Evolutionary conservation across 2,113 vertebrate species (phyloP).

Genomic region (Tauraco erythrolophus): DNA sequence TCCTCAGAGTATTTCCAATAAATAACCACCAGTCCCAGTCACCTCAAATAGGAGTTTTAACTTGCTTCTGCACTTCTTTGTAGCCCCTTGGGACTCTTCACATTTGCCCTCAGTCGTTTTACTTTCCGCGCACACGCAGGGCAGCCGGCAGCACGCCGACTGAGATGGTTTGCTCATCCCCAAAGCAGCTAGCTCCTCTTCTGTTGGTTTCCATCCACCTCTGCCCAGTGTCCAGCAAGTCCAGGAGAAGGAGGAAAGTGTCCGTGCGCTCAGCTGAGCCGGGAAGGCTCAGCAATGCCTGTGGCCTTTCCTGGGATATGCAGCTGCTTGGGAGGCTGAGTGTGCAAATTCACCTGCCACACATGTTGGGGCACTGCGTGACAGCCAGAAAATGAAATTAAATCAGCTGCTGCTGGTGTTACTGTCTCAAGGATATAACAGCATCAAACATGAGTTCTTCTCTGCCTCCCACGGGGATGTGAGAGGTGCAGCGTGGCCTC

Average conservation of each 20-base stretch:
- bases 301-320: neutral
- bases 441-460: neutral
- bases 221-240: neutral
- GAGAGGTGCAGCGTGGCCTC: neutral
- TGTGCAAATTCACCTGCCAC: rapidly evolving
- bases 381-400: neutral
- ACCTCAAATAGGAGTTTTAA: neutral
- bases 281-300: neutral
- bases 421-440: neutral
- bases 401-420: neutral
- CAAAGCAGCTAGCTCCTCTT: neutral
- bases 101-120: rapidly evolving
- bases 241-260: neutral
- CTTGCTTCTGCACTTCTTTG: neutral
- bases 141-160: neutral
- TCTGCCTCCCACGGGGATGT: rapidly evolving
- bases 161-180: neutral
- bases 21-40: neutral
- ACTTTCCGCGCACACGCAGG: neutral
- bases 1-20: neutral
- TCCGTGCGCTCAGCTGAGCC: neutral
- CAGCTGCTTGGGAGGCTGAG: neutral
- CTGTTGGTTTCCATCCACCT: rapidly evolving
- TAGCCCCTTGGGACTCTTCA: neutral
- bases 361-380: rapidly evolving